Percentiles rank a stretch among this genome's conserved stretches.
phyloP scores from a whole-genome alignment of 2,797 vertebrate species.

The Limnodromus scolopaceus region DNA sequence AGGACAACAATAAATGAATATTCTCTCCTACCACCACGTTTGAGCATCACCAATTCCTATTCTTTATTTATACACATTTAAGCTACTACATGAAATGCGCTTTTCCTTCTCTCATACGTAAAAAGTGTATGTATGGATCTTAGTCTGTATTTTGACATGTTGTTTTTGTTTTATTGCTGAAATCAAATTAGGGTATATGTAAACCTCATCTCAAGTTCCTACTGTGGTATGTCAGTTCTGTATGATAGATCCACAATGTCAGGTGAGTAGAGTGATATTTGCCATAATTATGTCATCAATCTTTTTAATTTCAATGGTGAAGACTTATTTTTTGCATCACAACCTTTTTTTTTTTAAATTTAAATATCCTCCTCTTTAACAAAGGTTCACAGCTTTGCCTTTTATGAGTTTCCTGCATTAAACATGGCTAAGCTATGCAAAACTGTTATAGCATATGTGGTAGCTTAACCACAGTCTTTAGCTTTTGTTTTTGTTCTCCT shows the following conservation, averaged over 20 bases:
- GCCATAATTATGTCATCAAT: neutral
- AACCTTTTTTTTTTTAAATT: neutral
- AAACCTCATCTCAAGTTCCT: neutral
- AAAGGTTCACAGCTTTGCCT: neutral
- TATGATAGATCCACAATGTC: neutral
- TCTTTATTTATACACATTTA: neutral
- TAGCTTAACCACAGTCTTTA: neutral
- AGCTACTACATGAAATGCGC: accelerated
- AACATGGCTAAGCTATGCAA: neutral
- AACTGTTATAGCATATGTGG: neutral
- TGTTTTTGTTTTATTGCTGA: neutral
- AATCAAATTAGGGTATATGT: neutral
- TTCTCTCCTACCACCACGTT: neutral
- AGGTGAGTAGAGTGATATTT: neutral
- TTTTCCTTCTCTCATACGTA: neutral
- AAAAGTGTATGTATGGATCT: neutral
- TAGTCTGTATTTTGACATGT: neutral
- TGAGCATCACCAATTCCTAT: neutral
- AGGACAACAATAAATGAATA: neutral
- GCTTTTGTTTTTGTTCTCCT: neutral
- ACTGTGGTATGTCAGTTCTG: neutral
- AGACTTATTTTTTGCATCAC: neutral
- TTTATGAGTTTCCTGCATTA: neutral
- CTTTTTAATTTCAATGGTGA: neutral
- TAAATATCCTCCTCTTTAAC: neutral